A percentile compares a stretch with the other conserved stretches of the same genome.
These are phyloP conservation scores for Bombus balteatus DNA, from an alignment of 1,140 invertebrate species.

Conservation along the genomic window DNA sequence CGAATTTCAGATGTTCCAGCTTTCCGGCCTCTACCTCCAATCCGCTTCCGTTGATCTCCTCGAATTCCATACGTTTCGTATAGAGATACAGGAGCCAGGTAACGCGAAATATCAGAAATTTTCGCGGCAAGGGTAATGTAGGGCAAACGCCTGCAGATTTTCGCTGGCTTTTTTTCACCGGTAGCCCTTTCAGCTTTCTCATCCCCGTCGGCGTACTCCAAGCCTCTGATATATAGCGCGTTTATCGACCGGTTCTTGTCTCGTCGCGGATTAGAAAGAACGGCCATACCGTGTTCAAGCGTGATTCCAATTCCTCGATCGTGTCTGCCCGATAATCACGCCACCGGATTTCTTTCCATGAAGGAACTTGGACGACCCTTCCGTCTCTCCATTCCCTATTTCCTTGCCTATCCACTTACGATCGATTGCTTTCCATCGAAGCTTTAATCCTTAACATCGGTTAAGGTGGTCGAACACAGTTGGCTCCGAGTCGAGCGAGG, in stretches of 20 bases:
- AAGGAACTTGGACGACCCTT: constrained; percentile 28
- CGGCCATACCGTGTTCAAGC: constrained; percentile 32
- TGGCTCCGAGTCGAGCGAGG: neutral
- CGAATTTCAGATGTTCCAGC: constrained; percentile 3
- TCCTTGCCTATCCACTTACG: constrained; percentile 12
- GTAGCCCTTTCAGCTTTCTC: constrained; percentile 44
- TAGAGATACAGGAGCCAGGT: neutral
- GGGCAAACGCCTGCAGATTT: constrained; percentile 38
- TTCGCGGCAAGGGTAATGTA: constrained; percentile 26
- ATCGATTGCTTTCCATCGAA: constrained; percentile 31
- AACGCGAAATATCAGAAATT: constrained; percentile 38
- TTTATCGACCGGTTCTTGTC: constrained; percentile 60
- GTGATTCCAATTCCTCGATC: constrained; percentile 52
- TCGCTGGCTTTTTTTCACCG: neutral
- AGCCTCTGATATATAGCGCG: constrained; percentile 54
- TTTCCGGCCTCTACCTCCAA: neutral
- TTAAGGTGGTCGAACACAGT: neutral
- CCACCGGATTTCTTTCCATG: constrained; percentile 43
- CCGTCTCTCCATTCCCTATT: neutral
- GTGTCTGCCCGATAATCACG: constrained; percentile 45
- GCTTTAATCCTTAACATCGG: constrained; percentile 43
- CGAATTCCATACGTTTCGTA: constrained; percentile 8
- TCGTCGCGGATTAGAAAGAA: constrained; percentile 65
- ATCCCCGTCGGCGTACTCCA: constrained; percentile 42
- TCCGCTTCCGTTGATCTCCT: constrained; percentile 18